Conservation (phyloP, 1,140 invertebrate genomes). For the Psilanteris sp. region DNA sequence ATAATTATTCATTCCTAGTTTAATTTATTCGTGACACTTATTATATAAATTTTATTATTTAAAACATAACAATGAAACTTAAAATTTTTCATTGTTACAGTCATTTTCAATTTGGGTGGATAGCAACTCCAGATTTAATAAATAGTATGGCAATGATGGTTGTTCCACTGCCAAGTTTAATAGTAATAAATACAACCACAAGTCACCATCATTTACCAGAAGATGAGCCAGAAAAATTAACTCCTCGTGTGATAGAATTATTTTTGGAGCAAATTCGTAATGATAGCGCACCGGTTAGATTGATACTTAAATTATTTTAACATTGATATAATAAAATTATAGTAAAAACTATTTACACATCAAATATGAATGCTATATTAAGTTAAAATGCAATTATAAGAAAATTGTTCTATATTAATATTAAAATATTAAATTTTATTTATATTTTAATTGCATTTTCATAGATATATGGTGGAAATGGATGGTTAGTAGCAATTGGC, state of each 20-base stretch:
- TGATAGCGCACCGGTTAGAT: constrained; percentile 86
- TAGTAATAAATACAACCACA: constrained; percentile 94
- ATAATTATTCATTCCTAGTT: too few relatives aligned
- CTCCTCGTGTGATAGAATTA: constrained; percentile 87
- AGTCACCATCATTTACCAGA: constrained; percentile 94
- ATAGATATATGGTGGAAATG: constrained; percentile 90
- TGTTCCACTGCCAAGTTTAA: constrained; percentile 89
- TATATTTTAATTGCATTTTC: constrained; percentile 46
- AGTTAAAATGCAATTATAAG: too few relatives aligned
- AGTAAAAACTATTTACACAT: too few relatives aligned
- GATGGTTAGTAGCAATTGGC: constrained; percentile 85
- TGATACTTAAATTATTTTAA: too few relatives aligned
- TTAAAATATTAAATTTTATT: too few relatives aligned
- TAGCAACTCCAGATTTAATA: constrained; percentile 90
- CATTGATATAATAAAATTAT: too few relatives aligned
- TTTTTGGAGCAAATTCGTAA: constrained; percentile 89
- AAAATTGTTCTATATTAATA: too few relatives aligned
- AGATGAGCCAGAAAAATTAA: constrained; percentile 89
- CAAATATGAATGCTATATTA: too few relatives aligned
- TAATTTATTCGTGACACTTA: too few relatives aligned
- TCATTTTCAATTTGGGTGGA: constrained; percentile 95
- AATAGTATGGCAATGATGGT: constrained; percentile 94
- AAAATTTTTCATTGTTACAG: constrained; percentile 67
- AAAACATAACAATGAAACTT: too few relatives aligned
- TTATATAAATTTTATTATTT: too few relatives aligned